Evolutionary conservation across 2,888 invertebrate genomes (phyloP).

Genomic region (Ochropleura plecta): DNA sequence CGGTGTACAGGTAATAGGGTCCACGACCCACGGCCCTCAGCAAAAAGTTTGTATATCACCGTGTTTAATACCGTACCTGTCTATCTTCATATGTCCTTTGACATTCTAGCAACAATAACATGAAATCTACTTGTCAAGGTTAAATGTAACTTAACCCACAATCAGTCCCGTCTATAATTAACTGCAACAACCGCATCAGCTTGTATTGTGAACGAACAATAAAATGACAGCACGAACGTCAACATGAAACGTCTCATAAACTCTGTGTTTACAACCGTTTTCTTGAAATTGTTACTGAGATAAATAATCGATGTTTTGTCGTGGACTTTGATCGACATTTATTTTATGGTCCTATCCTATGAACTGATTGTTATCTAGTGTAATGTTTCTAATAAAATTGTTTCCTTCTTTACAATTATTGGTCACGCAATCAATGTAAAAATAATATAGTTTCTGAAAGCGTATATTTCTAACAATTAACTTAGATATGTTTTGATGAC

Average conservation of each 20-base stretch:
- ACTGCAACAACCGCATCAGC: constrained; percentile 5
- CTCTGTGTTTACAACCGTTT: constrained; percentile 15
- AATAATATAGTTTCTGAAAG: background rate
- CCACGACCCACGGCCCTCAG: too few species aligned
- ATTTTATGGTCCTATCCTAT: background rate
- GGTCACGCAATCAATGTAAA: background rate
- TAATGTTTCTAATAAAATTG: background rate
- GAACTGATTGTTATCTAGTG: background rate
- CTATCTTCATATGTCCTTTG: background rate
- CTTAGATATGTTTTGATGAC: background rate
- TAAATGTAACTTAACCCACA: constrained; percentile 13
- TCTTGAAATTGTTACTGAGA: constrained; percentile 10
- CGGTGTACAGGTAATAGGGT: too few species aligned
- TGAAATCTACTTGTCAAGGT: constrained; percentile 18
- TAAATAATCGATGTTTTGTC: background rate
- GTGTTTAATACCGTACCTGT: background rate
- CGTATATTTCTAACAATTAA: background rate
- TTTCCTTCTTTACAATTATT: background rate
- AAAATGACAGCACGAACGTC: constrained; percentile 10
- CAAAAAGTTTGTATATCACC: background rate
- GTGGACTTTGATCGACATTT: constrained; percentile 9
- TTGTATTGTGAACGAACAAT: constrained; percentile 35
- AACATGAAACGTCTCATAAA: constrained; percentile 36
- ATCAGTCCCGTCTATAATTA: constrained; percentile 31
- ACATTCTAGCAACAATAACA: background rate